Percentiles rank a stretch among this genome's conserved stretches.
phyloP scores from a whole-genome alignment of 2,888 invertebrate genomes.

The Stictocephala bisonia region DNA sequence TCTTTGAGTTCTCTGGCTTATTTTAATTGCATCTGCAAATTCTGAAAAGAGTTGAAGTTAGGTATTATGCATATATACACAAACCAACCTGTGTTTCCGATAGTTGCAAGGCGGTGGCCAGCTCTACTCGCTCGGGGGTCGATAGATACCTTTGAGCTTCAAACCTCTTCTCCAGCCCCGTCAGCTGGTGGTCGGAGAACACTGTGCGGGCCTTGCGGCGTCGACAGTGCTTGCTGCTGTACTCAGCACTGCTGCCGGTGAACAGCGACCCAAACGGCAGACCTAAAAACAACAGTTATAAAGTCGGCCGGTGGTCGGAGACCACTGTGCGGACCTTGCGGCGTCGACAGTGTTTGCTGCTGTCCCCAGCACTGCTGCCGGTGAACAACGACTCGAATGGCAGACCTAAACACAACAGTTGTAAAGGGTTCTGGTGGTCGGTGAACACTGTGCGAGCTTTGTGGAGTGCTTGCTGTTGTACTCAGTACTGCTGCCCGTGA shows the following conservation, averaged over 20 bases:
- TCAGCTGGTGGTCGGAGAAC: slow-evolving; percentile 74
- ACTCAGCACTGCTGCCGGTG: slow-evolving; percentile 72
- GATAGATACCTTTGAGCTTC: slow-evolving; percentile 95
- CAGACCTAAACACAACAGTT: slow-evolving; percentile 58
- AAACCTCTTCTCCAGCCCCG: slow-evolving; percentile 93
- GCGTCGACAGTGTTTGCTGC: slow-evolving; percentile 92
- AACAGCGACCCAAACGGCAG: slow-evolving; percentile 68
- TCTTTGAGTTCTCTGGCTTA: no score
- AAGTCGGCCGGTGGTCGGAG: slow-evolving; percentile 73
- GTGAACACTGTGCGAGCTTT: slow-evolving; percentile 94
- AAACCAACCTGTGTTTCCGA: slow-evolving; percentile 86
- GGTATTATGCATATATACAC: no score
- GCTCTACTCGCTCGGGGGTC: slow-evolving; percentile 94
- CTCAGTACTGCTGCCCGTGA: slow-evolving; percentile 73
- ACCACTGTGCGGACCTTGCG: slow-evolving; percentile 95
- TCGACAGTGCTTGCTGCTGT: slow-evolving; percentile 91
- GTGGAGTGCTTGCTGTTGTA: slow-evolving; percentile 91
- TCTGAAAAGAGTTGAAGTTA: no score
- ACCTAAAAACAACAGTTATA: slow-evolving; percentile 62
- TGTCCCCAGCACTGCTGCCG: slow-evolving; percentile 71
- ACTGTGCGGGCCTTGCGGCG: slow-evolving; percentile 96
- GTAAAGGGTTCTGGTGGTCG: slow-evolving; percentile 72
- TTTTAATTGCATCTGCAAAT: no score
- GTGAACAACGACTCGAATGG: slow-evolving; percentile 71
- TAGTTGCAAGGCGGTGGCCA: slow-evolving; percentile 90